These are phyloP conservation scores for Rhinophrynus dorsalis DNA, from an alignment of 2,797 vertebrate species.

Conservation along the genomic window DNA sequence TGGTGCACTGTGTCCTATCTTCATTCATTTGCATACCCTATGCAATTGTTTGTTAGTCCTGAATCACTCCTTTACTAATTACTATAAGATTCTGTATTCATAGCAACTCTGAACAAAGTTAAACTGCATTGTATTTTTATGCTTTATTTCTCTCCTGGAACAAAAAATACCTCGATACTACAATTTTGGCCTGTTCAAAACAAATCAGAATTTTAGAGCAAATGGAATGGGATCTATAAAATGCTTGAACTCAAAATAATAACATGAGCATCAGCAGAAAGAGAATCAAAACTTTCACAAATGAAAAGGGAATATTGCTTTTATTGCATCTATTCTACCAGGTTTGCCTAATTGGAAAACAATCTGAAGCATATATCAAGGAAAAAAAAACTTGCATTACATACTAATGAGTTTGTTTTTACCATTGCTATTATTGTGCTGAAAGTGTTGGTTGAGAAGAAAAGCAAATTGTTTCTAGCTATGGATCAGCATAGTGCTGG, in stretches of 20 bases:
- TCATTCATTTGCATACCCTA: slow-evolving; percentile 45
- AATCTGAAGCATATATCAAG: neutral
- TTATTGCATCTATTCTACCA: slow-evolving; percentile 1
- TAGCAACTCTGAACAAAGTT: slow-evolving; percentile 20
- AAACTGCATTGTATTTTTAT: slow-evolving; percentile 39
- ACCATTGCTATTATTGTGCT: neutral
- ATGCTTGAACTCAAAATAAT: slow-evolving; percentile 21
- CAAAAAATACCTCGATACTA: slow-evolving; percentile 6
- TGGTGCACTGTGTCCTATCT: slow-evolving; percentile 35
- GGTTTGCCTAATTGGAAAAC: slow-evolving; percentile 22
- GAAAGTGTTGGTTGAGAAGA: neutral
- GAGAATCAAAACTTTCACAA: slow-evolving; percentile 13
- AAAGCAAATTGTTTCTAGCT: neutral
- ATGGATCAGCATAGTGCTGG: too few species aligned
- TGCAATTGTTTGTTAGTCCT: slow-evolving; percentile 40
- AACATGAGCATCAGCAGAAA: slow-evolving; percentile 10
- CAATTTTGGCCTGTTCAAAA: slow-evolving; percentile 16
- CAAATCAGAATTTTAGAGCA: slow-evolving; percentile 39
- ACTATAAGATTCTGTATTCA: slow-evolving; percentile 37
- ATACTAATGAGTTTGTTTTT: neutral
- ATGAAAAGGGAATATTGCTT: slow-evolving; percentile 19
- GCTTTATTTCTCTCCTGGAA: slow-evolving; percentile 44
- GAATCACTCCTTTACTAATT: slow-evolving; percentile 35
- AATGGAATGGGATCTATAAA: slow-evolving; percentile 35
- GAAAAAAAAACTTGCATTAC: neutral